Evolutionary conservation across 1,140 invertebrate genomes (phyloP), one percentile per base, ranked within the genome.

Genomic region (Eubasilissa regina): DNA sequence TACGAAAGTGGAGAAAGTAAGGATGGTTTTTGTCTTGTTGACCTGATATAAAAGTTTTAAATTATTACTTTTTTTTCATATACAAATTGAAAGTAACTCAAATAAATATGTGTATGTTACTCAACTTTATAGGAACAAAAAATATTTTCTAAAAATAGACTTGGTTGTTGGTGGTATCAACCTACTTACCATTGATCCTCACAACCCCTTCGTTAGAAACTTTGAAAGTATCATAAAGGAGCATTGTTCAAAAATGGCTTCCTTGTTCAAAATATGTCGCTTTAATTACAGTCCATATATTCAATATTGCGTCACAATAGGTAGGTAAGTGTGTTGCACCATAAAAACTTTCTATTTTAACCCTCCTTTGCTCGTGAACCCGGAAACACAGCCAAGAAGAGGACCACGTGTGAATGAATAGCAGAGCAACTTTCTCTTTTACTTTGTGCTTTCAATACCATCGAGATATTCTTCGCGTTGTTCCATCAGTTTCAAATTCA

Each of bases 301-400:
- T 25, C 13, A 66, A 11, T 25, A 51, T 70, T 70, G 47, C 66
- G 17, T 25, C 15, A 70, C 66, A 70, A 70, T 48, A 70, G 66
- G 11, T 21, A 19, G 44, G 66, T 53, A 47, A n/a, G 45, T 10
- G 47, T 11, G 35, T 6, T 19, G 66, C 43, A 15, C 35, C 11
- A 45, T 64, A 45, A 47, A 21, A 70, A 70, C 66, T 70, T 70
- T 70, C 66, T 70, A 45, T 70, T 70, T 51, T 25, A 48, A 45
- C 45, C 66, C 66, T 51, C 51, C 51, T 51, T 10, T 48, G 44
- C 25, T 21, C 17, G 19, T 25, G 44, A 70, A 70, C 66, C 66
- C 45, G 66, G 66, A 70, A 70, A 70, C 12, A 12, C 44, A 45
- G 19, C 21, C 15, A 21, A 58, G 10, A 62, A 12, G 58, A 13